These are phyloP conservation scores for Morphnarchus princeps DNA, from an alignment of 2,113 vertebrate species.

Conservation along the genomic window DNA sequence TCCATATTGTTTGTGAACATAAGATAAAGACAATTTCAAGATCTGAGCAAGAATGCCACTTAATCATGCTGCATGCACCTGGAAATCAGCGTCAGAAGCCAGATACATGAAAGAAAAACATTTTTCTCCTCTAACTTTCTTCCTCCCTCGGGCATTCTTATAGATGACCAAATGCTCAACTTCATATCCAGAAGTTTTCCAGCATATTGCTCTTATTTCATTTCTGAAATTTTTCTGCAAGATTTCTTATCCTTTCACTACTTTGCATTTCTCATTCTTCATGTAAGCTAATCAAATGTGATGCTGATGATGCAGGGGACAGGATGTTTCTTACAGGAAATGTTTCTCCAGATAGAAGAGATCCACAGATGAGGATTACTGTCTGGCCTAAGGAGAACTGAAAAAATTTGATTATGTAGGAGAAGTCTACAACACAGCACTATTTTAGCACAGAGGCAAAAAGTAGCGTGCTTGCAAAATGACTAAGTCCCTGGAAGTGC, in stretches of 20 bases:
- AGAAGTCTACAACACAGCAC: neutral
- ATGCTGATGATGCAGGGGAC: neutral
- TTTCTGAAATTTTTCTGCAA: neutral
- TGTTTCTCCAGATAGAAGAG: neutral
- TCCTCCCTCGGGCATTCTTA: neutral
- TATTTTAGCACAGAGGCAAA: neutral
- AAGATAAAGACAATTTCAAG: constrained; percentile 50
- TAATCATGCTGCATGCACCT: constrained; percentile 9
- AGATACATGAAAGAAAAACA: constrained; percentile 15
- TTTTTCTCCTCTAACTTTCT: constrained; percentile 39
- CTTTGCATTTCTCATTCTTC: neutral
- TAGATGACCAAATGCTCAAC: constrained; percentile 24
- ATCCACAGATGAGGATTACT: neutral
- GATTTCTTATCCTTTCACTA: neutral
- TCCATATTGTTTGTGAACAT: constrained; percentile 41
- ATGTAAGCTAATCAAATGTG: neutral
- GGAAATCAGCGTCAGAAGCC: constrained; percentile 35
- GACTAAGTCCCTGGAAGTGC: neutral
- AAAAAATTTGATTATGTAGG: neutral
- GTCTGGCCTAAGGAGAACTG: neutral
- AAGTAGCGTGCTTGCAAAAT: neutral
- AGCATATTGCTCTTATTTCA: neutral
- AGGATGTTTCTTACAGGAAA: neutral
- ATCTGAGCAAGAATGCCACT: constrained; percentile 56
- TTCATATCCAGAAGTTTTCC: constrained; percentile 31